A percentile compares a stretch with the other conserved stretches of the same genome.
These are phyloP conservation scores for Pedionomus torquatus DNA, from an alignment of 2,113 vertebrate species.

Conservation along the genomic window DNA sequence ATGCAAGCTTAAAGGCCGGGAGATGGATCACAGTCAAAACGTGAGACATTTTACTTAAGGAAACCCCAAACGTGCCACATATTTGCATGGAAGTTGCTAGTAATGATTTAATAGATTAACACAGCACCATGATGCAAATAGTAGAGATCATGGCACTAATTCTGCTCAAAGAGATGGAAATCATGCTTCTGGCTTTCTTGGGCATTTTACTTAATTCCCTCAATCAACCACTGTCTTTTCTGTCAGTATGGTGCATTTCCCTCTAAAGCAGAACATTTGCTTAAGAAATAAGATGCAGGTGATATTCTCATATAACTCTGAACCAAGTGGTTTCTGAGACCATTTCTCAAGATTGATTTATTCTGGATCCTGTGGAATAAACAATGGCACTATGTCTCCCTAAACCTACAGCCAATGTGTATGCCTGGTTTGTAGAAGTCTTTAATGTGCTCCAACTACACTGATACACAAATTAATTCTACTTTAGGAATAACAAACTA, in stretches of 20 bases:
- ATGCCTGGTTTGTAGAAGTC: not conserved
- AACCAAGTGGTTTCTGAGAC: not conserved
- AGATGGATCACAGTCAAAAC: not conserved
- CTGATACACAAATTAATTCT: not conserved
- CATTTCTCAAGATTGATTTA: not conserved
- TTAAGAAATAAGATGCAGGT: not conserved
- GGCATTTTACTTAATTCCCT: not conserved
- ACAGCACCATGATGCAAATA: not conserved
- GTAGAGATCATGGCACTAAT: not conserved
- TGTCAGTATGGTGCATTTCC: not conserved
- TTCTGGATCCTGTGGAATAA: not conserved
- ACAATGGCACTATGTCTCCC: not conserved
- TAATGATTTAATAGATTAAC: not conserved
- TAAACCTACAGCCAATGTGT: not conserved
- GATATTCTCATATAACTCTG: not conserved
- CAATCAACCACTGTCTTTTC: not conserved
- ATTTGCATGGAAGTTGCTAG: not conserved
- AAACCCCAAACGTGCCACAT: not conserved
- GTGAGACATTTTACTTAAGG: not conserved
- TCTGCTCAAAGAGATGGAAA: not conserved
- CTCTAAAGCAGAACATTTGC: not conserved
- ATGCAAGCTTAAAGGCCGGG: not conserved
- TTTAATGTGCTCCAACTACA: not conserved
- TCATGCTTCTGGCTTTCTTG: not conserved
- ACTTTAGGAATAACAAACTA: not conserved